Evolutionary conservation across 2,113 vertebrate species (phyloP).

Genomic region (Rattus rattus): DNA sequence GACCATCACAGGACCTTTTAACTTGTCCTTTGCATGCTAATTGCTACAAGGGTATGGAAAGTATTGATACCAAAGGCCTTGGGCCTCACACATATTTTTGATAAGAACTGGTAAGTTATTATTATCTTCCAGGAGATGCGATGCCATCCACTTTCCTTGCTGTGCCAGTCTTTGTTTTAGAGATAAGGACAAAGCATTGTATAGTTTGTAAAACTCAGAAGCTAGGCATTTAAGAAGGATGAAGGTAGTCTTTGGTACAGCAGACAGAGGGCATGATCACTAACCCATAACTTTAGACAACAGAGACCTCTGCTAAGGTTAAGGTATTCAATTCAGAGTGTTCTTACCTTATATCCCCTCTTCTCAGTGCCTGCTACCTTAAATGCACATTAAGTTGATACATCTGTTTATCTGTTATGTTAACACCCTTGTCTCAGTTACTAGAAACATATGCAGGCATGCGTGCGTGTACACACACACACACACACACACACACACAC

Average conservation of each 20-base stretch:
- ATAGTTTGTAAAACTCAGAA: neutral
- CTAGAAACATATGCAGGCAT: neutral
- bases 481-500: neutral
- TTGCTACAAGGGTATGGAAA: too few species aligned
- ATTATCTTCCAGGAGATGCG: neutral
- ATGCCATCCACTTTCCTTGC: neutral
- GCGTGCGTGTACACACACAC: neutral
- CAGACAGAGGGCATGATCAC: neutral
- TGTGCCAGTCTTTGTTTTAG: neutral
- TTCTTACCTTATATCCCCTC: neutral
- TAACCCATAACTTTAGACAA: neutral
- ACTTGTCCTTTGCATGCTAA: neutral
- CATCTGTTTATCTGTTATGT: neutral
- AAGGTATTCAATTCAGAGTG: neutral
- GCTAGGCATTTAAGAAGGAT: neutral
- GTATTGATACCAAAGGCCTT: neutral
- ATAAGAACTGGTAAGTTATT: neutral
- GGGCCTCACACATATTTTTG: neutral
- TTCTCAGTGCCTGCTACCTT: neutral
- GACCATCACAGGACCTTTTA: neutral
- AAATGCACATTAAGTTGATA: neutral
- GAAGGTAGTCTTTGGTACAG: neutral
- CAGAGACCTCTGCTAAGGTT: neutral
- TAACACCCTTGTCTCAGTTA: constrained; percentile 6
- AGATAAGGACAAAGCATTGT: neutral